A percentile compares a stretch with the other conserved stretches of the same genome.
phyloP scores from a whole-genome alignment of 2,113 vertebrate genomes.

The Smithornis capensis region DNA sequence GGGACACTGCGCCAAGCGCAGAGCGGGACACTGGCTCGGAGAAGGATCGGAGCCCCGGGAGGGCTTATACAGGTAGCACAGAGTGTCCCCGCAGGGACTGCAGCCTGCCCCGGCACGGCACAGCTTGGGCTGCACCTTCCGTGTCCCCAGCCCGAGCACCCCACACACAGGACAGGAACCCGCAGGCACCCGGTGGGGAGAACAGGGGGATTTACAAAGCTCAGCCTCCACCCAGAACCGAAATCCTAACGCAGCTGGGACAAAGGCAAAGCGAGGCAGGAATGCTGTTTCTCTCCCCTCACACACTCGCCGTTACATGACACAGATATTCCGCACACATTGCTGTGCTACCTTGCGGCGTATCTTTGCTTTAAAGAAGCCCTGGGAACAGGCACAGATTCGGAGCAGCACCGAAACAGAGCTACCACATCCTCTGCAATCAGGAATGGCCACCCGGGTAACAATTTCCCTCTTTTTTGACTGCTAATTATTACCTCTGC shows the following conservation, averaged over 20 bases:
- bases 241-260: neutral
- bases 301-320: rapidly evolving
- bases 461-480: neutral
- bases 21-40: neutral
- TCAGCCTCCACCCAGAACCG: rapidly evolving
- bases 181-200: neutral
- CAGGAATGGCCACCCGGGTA: rapidly evolving
- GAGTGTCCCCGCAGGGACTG: neutral
- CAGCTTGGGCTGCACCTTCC: neutral
- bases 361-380: no score
- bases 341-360: neutral
- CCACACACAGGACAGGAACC: neutral
- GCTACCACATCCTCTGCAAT: neutral
- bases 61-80: neutral
- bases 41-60: rapidly evolving
- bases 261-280: neutral
- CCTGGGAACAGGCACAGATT: neutral
- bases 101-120: neutral
- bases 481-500: neutral
- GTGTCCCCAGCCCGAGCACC: neutral
- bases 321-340: neutral
- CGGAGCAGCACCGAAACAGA: neutral
- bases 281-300: neutral
- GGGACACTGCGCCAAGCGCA: neutral
- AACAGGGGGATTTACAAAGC: neutral